These are phyloP conservation scores for Andricus grossulariae DNA, from an alignment of 1,140 invertebrate genomes.

Conservation along the genomic window DNA sequence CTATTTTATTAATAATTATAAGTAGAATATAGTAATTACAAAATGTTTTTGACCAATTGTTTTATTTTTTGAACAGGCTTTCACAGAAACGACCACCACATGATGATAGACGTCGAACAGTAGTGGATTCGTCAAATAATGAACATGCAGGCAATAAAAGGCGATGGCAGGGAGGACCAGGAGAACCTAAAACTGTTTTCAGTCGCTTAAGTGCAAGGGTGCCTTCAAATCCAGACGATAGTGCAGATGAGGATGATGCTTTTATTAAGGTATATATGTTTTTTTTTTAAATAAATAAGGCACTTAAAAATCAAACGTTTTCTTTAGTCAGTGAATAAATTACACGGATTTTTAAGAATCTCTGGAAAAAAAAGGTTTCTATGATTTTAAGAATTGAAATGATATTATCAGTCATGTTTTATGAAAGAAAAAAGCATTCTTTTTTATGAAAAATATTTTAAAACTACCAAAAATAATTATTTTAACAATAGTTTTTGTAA, in stretches of 20 bases:
- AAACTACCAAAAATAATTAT: no score
- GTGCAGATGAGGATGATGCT: constrained; percentile 74
- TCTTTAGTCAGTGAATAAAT: no score
- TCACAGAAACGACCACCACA: constrained; percentile 67
- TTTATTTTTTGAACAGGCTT: constrained; percentile 56
- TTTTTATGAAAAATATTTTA: no score
- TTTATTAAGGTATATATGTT: constrained; percentile 63
- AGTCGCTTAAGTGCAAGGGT: constrained; percentile 73
- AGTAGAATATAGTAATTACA: no score
- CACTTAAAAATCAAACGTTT: constrained; percentile 20
- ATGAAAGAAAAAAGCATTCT: no score
- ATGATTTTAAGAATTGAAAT: no score
- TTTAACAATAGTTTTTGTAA: no score
- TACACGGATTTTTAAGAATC: no score
- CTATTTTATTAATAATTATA: no score
- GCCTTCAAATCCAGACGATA: constrained; percentile 72
- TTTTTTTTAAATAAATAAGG: constrained; percentile 19
- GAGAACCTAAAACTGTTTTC: constrained; percentile 77
- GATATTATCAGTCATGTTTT: no score
- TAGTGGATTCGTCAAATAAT: constrained; percentile 67
- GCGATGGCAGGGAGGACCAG: constrained; percentile 60
- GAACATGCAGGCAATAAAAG: constrained; percentile 72
- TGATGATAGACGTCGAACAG: constrained; percentile 64
- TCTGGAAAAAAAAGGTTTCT: no score
- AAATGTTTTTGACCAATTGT: constrained; percentile 28